phyloP scores from a whole-genome alignment of 2,113 vertebrate species.

The Cololabis saira region DNA sequence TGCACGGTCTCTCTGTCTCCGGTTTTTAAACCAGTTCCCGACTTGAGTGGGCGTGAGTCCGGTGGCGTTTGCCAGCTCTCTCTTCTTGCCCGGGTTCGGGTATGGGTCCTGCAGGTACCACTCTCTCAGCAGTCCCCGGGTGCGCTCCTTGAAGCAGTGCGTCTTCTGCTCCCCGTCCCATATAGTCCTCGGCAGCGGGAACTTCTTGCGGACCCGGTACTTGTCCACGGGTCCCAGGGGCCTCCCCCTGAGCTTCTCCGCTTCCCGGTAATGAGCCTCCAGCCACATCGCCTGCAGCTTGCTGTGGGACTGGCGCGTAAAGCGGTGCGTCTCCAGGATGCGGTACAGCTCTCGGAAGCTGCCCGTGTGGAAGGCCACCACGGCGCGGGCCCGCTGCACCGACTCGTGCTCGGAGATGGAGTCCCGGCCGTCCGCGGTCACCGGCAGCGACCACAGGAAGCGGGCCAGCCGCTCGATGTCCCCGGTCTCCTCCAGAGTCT shows the following conservation, averaged over 20 bases:
- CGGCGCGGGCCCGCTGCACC: constrained; percentile 95
- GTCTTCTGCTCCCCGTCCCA: constrained; percentile 99
- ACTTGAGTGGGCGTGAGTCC: constrained; percentile 98
- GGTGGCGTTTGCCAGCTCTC: constrained; percentile 97
- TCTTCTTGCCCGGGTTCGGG: constrained; percentile 98
- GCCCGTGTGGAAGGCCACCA: constrained; percentile 96
- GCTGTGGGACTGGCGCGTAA: constrained; percentile 96
- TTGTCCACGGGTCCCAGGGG: constrained; percentile 98
- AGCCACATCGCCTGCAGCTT: constrained; percentile 99
- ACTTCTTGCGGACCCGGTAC: constrained; percentile 99
- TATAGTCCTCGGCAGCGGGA: constrained; percentile 96
- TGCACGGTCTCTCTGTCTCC: constrained; percentile 95
- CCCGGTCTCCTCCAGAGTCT: constrained; percentile 98
- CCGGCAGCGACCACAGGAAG: constrained; percentile 97
- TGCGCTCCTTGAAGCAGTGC: constrained; percentile 99
- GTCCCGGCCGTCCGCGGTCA: constrained; percentile 93
- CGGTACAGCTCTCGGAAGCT: constrained; percentile 97
- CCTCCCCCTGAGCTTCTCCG: constrained; percentile 94
- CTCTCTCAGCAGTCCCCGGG: constrained; percentile 95
- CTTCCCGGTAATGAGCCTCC: constrained; percentile 98
- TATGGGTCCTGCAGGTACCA: constrained; percentile 99
- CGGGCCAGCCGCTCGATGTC: constrained; percentile 97
- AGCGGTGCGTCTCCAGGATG: constrained; percentile 98
- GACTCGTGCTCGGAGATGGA: constrained; percentile 98
- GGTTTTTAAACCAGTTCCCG: constrained; percentile 99